Conservation (phyloP, 2,113 vertebrate species). For the Willisornis vidua region DNA sequence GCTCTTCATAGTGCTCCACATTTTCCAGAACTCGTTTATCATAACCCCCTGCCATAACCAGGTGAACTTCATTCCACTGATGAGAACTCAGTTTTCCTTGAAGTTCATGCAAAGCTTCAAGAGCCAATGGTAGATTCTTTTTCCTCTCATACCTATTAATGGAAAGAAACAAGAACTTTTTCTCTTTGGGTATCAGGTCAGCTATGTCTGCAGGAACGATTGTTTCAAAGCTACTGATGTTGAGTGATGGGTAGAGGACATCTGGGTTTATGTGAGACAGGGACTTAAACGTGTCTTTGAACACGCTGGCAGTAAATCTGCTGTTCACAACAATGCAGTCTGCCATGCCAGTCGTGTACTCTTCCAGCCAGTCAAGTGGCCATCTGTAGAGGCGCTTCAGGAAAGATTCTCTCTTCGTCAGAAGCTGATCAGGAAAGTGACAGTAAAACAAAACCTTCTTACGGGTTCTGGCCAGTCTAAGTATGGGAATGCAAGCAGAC, state of each 20-base stretch:
- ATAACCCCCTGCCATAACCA: constrained; percentile 94
- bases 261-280: constrained; percentile 82
- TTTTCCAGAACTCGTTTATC: constrained; percentile 92
- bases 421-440: constrained; percentile 95
- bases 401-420: constrained; percentile 84
- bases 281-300: constrained; percentile 88
- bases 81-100: constrained; percentile 69
- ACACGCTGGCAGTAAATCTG: constrained; percentile 87
- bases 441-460: constrained; percentile 98
- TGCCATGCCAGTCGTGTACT: constrained; percentile 95
- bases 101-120: constrained; percentile 82
- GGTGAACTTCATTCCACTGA: constrained; percentile 82
- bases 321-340: constrained; percentile 95
- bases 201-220: constrained; percentile 69
- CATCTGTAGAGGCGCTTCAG: constrained; percentile 87
- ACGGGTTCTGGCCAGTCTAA: constrained; percentile 84
- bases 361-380: constrained; percentile 92
- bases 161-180: constrained; percentile 89
- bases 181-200: constrained; percentile 79
- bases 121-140: constrained; percentile 88
- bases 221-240: constrained; percentile 82
- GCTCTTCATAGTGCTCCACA: constrained; percentile 87
- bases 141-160: constrained; percentile 97
- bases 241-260: constrained; percentile 93
- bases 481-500: constrained; percentile 92